phyloP scores from a whole-genome alignment of 37 sponge, comb jelly and placozoan genomes.

The Bolinopsis microptera region DNA sequence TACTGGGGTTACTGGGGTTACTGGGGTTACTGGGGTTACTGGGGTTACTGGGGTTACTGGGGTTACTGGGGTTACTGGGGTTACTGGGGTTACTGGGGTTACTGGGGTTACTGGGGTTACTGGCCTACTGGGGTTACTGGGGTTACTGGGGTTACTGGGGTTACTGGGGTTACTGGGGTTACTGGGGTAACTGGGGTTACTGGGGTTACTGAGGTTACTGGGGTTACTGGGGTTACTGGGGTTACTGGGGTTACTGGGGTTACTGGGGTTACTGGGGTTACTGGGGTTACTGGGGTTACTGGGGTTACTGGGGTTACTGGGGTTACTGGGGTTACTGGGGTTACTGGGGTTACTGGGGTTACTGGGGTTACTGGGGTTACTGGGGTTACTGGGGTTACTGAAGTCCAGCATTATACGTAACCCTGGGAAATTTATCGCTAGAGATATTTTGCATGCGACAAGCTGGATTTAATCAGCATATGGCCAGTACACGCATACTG shows the following conservation, averaged over 20 bases:
- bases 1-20: not conserved
- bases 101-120: not conserved
- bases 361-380: not conserved
- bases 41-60: not conserved
- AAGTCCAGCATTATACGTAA: constrained; percentile 66
- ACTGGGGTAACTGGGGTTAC: too few species aligned
- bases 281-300: not conserved
- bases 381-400: not conserved
- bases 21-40: not conserved
- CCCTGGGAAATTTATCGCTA: constrained; percentile 6
- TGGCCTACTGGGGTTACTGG: too few species aligned
- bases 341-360: not conserved
- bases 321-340: not conserved
- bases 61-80: not conserved
- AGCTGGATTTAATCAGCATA: not conserved
- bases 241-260: not conserved
- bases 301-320: not conserved
- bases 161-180: not conserved
- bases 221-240: not conserved
- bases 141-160: not conserved
- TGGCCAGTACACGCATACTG: not conserved
- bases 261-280: constrained; percentile 5
- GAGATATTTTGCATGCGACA: not conserved
- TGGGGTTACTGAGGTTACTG: too few species aligned
- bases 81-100: not conserved